A percentile compares a stretch with the other conserved stretches of the same genome.
Conservation (phyloP, 2,797 vertebrate genomes). For the Eptatretus atami region DNA sequence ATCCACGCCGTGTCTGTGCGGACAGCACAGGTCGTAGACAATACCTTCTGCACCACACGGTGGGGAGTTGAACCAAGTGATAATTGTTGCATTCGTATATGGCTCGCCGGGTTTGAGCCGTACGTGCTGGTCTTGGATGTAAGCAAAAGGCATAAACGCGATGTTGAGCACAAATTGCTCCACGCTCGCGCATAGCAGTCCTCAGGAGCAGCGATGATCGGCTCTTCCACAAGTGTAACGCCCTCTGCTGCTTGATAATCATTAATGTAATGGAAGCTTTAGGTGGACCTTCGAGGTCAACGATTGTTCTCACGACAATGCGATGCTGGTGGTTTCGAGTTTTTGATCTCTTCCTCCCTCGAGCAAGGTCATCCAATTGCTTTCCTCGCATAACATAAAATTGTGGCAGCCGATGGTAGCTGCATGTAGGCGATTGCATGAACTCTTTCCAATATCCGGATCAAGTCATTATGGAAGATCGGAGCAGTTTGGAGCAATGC, state of each 20-base stretch:
- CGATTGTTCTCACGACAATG: conserved; percentile 41
- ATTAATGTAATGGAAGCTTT: conserved; percentile 40
- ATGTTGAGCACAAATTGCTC: conserved; percentile 37
- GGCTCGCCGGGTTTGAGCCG: conserved; percentile 31
- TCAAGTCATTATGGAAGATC: conserved; percentile 40
- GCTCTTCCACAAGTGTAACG: conserved; percentile 22
- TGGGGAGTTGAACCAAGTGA: conserved; percentile 33
- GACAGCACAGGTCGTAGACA: conserved; percentile 45
- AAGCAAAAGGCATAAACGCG: conserved; percentile 33
- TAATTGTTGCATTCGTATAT: conserved; percentile 54
- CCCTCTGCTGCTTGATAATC: conserved; percentile 39
- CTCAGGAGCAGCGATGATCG: conserved; percentile 37
- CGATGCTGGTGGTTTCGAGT: conserved; percentile 34
- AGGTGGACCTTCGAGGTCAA: conserved; percentile 45
- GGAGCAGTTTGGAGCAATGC: conserved; percentile 30
- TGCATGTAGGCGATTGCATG: conserved; percentile 9
- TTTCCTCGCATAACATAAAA: conserved; percentile 32
- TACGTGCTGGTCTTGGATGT: conserved; percentile 38
- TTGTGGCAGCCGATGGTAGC: conserved; percentile 14
- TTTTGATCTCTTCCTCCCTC: conserved; percentile 35
- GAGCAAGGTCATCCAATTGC: conserved; percentile 21
- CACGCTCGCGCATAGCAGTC: conserved; percentile 25
- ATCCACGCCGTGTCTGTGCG: conserved; percentile 42
- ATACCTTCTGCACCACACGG: conserved; percentile 54
- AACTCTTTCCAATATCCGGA: conserved; percentile 15